Evolutionary conservation across 2,888 invertebrate genomes (phyloP), one percentile per base, ranked within the genome.

Genomic region (Aleiodes leptofemur): DNA sequence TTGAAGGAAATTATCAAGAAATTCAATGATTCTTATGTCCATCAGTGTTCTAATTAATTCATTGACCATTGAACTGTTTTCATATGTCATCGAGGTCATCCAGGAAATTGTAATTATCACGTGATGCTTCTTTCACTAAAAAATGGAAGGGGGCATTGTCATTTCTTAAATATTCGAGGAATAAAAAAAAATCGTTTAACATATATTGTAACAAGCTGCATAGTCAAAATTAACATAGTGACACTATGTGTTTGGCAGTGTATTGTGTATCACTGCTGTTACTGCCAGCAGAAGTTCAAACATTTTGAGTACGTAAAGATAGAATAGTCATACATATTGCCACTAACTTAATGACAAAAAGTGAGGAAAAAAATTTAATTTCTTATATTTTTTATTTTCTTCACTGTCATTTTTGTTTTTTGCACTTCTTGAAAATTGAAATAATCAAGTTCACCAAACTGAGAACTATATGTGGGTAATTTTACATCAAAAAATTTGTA

Each of bases 381-480:
- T 34, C 9, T n/a, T 34, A 7, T 50, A 14, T 7, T 71, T 59
- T 48, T 43, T 34, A 34, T 53, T 8, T 16, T 69, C 14, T 56
- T 70, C 43, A 23, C 43, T 43, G 43, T 3, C 43, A 43, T 11
- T 43, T 43, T 43, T 8, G n/a, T 8, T 9, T 1, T 8, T 9
- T 43, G 3, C 43, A 70, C 38, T 57, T 57, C 13, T 8, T 23
- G 23, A 31, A 48, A 57, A 11, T 43, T 56, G 14, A 57, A 50
- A 71, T 51, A 50, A 43, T 14, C 43, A 38, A 56, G 53, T 71
- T 75, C 23, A 48, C 43, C 55, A 56, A 71, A 71, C 56, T n/a
- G 61, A 4, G 16, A 29, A 11, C 6, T 23, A 16, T 48, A 43
- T 57, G 57, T 57, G 57, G 57, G 14, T 13, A 59, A 23, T 48